Base-by-base conservation (phyloP, 2,888 invertebrate genomes). In the Cryptocephalus moraei region DNA sequence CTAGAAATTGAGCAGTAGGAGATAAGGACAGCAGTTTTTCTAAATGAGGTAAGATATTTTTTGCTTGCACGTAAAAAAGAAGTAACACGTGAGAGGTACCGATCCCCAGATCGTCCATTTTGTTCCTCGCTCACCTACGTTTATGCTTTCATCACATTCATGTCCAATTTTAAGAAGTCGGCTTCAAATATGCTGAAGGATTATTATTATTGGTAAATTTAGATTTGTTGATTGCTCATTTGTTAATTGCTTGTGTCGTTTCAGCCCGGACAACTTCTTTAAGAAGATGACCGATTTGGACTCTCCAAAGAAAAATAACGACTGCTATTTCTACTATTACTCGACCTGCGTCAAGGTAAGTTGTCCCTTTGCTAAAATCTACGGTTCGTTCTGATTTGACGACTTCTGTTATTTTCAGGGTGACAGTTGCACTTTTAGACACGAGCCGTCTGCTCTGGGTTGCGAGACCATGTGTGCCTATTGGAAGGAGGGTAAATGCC, bases 271-370 rank as follows among this genome's bases (percentile, higher is more conserved):
- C 60, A 72, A 73, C 57, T 73, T 73, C 62, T 73, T 72, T 56
- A 64, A 67, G 48, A 71, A 71, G 61, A 65, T 69, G 65, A 69
- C 70, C 39, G 67, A 68, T 56, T 80, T 84, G 80, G 83, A 84
- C 73, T 81, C 81, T 60, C 81, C 80, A 60, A 77, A 80, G 63
- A 84, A 84, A 74, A 82, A 84, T 69, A 84, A 86, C 71, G 90
- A 90, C 71, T 91, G 90, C 72, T 90, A 90, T 72, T 91, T 89
- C 75, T 91, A 83, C 72, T 91, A 86, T 69, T 89, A 90, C 68
- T 89, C 89, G 47, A 85, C 84, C 53, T 91, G 90, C 69, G 81
- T 81, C 54, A 90, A 89, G 82, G 89, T 89, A 73, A 73, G 73
- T 61, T 9, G n/a, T 2, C 11, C 13, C 11, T 3, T 13, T 32